These are phyloP conservation scores for Furcifer pardalis DNA, from an alignment of 2,797 vertebrate genomes.

Conservation along the genomic window DNA sequence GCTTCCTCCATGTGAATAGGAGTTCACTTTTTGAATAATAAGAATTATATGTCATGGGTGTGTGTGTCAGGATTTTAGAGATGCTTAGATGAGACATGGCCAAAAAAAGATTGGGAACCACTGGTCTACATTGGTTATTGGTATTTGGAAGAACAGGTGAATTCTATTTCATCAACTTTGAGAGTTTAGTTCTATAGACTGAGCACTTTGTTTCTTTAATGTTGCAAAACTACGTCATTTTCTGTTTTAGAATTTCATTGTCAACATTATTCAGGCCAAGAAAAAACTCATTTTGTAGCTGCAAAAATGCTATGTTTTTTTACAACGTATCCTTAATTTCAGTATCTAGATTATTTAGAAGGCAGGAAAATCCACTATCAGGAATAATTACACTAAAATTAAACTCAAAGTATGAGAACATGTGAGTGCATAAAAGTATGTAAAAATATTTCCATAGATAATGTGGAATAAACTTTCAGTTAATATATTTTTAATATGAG, in stretches of 20 bases:
- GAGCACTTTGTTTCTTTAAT: background rate
- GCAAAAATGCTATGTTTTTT: conserved; percentile 15
- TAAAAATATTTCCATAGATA: background rate
- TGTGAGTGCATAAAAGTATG: background rate
- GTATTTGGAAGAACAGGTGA: background rate
- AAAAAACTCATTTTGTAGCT: background rate
- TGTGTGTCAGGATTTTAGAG: no score
- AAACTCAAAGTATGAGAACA: background rate
- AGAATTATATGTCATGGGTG: no score
- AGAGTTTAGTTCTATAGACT: background rate
- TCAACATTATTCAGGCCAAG: fast-evolving
- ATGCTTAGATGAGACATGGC: no score
- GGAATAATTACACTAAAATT: background rate
- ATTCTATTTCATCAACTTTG: background rate
- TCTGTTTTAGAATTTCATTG: conserved; percentile 18
- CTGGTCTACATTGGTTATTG: no score
- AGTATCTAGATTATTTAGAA: background rate
- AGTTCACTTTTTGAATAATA: no score
- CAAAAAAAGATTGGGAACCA: no score
- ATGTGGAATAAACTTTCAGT: background rate
- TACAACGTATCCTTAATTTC: background rate
- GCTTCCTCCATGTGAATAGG: no score
- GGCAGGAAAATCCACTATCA: background rate
- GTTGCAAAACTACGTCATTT: background rate
- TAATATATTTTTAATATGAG: background rate